Evolutionary conservation across 2,797 vertebrate genomes (phyloP), one percentile per base, ranked within the genome.

Genomic region (Ctenopoma kingsleyae): DNA sequence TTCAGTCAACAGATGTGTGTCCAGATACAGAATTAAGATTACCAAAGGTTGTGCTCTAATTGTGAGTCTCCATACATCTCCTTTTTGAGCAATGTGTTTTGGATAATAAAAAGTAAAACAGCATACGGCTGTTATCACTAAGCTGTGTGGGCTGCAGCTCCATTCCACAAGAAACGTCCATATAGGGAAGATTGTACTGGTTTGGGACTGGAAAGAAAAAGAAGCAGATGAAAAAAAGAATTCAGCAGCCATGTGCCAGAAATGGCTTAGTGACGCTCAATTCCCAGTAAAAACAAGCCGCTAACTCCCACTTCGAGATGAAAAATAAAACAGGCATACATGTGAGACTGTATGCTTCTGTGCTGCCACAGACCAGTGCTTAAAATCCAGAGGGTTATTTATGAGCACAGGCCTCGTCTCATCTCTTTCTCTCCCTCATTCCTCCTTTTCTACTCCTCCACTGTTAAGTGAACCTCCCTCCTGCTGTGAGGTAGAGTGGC

Each of bases 401-500:
- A 84, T 81, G 74, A 84, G 75, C 71, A 5, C 1, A 15, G 61
- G 60, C 75, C 77, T 71, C 10, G 48, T 67, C 55, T 66, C 25
- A 2, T 57, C 71, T 70, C 66, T 66, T 13, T 40, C 44, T 20
- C 49, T 16, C 64, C 74, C 49, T 71, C 46, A 4, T 13, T 17
- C 63, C 71, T 76, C 60, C 71, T 71, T 78, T 78, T 55, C 71
- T 76, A 47, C 85, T 82, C 76, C 87, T 88, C 81, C 40, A 67
- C 87, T 82, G 85, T 67, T 85, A 91, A 90, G 86, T 85, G 84
- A 87, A 79, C 79, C 80, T 57, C 78, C 68, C 73, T 66, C 90
- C 91, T 25, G 82, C 87, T 81, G 92, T 1, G 91, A 82, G 75
- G 73, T 43, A 80, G 87, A 91, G 90, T 85, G 87, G 83, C 87